Conservation (phyloP, 2,888 invertebrate genomes). For the Heliconius cydno region DNA sequence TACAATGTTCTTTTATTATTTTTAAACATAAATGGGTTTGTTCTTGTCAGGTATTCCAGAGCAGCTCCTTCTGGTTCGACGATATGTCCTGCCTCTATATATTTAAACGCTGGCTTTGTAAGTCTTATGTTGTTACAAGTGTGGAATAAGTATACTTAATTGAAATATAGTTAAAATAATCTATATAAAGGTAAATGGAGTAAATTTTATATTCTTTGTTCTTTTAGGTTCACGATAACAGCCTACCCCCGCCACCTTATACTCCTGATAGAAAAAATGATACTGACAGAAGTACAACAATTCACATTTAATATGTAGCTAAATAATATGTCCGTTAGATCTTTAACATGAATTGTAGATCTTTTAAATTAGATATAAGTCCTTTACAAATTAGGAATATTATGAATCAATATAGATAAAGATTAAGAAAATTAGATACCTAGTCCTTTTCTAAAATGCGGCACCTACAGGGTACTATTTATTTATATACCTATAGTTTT, state of each 20-base stretch:
- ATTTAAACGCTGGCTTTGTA: conserved; percentile 74
- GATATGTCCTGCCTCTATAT: conserved; percentile 62
- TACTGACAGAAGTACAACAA: conserved; percentile 52
- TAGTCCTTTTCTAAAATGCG: background rate
- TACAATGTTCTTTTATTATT: background rate
- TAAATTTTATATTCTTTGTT: conserved; percentile 9
- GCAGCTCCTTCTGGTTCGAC: conserved; percentile 61
- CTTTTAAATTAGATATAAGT: background rate
- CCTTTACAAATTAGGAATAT: background rate
- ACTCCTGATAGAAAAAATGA: conserved; percentile 62
- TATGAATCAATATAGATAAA: background rate
- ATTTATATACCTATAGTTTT: background rate
- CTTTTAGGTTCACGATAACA: conserved; percentile 71
- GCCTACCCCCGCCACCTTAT: conserved; percentile 73
- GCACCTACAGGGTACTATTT: background rate
- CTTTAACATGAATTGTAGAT: conserved; percentile 11
- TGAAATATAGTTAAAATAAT: background rate
- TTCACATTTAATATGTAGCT: conserved; percentile 51
- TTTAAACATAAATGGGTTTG: background rate
- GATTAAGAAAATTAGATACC: background rate
- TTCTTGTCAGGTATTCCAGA: conserved; percentile 63
- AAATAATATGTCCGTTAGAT: background rate
- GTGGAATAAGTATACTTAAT: background rate
- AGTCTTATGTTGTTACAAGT: conserved; percentile 50
- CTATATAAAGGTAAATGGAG: background rate